These are phyloP conservation scores for Menura novaehollandiae DNA, from an alignment of 2,113 vertebrate genomes.

Conservation along the genomic window DNA sequence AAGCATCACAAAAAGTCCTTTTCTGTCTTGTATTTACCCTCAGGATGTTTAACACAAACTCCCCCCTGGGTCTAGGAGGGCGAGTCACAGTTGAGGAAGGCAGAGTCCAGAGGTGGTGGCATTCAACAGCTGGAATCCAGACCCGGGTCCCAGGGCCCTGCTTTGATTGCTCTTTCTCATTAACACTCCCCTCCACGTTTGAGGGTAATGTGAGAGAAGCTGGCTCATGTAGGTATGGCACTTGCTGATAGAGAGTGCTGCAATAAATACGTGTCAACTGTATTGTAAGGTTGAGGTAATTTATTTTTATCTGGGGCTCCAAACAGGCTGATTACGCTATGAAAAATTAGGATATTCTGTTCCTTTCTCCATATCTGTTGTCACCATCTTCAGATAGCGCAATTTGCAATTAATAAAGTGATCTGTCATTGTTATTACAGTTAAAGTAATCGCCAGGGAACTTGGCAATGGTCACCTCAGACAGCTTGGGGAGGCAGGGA, in stretches of 20 bases:
- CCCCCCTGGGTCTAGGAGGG: neutral
- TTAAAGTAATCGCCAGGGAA: neutral
- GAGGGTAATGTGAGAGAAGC: neutral
- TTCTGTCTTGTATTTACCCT: neutral
- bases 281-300: slow-evolving; percentile 11
- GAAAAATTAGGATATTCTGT: slow-evolving; percentile 55
- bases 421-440: slow-evolving; percentile 10
- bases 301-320: slow-evolving; percentile 32
- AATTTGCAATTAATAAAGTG: slow-evolving; percentile 52
- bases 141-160: neutral
- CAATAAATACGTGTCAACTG: slow-evolving; percentile 28
- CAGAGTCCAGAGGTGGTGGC: accelerated
- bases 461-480: neutral
- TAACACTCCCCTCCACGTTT: neutral
- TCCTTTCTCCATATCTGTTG: slow-evolving; percentile 43
- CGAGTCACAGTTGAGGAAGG: neutral
- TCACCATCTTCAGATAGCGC: slow-evolving; percentile 45
- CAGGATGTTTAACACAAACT: neutral
- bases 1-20: neutral
- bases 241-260: slow-evolving; percentile 20
- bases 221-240: neutral
- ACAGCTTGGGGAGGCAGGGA: neutral
- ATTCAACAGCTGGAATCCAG: neutral
- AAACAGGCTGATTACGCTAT: slow-evolving; percentile 36
- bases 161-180: neutral